Percentiles rank a stretch among this genome's conserved stretches.
These are phyloP conservation scores for Sebastes vulpes DNA, from an alignment of 2,797 vertebrate species.

Conservation along the genomic window DNA sequence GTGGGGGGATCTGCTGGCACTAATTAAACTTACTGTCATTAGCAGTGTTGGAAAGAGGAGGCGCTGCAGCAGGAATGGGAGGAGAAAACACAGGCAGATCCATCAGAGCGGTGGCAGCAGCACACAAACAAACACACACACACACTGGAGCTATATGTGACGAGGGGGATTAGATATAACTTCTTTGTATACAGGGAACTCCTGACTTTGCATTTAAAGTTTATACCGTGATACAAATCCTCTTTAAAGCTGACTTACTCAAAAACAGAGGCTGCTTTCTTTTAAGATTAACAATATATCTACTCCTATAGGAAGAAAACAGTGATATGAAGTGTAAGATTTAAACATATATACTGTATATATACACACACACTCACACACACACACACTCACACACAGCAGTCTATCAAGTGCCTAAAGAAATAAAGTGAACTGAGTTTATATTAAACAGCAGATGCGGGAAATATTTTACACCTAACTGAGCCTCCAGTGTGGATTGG, in stretches of 20 bases:
- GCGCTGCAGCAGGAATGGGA: constrained; percentile 50
- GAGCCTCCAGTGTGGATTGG: constrained; percentile 59
- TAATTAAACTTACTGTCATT: constrained; percentile 87
- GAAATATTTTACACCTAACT: constrained; percentile 72
- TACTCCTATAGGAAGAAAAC: not conserved
- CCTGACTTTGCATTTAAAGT: constrained; percentile 50
- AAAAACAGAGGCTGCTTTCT: constrained; percentile 34
- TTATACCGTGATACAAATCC: constrained; percentile 39
- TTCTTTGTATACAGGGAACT: constrained; percentile 10
- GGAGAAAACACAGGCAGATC: constrained; percentile 56
- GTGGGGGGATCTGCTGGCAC: constrained; percentile 80
- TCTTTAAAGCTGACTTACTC: constrained; percentile 23
- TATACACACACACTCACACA: not conserved
- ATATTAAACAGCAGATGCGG: constrained; percentile 55
- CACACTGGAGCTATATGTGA: constrained; percentile 15
- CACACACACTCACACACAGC: not conserved
- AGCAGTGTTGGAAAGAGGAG: constrained; percentile 76
- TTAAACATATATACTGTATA: constrained; percentile 3
- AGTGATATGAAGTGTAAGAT: constrained; percentile 13
- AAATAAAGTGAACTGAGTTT: constrained; percentile 43
- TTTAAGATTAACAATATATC: constrained; percentile 24
- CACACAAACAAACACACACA: constrained; percentile 14
- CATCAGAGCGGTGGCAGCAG: constrained; percentile 51
- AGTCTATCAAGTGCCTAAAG: constrained; percentile 24
- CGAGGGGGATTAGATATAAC: constrained; percentile 25